Base-by-base conservation (phyloP, 2,113 vertebrate species). In the Amphiprion percula region DNA sequence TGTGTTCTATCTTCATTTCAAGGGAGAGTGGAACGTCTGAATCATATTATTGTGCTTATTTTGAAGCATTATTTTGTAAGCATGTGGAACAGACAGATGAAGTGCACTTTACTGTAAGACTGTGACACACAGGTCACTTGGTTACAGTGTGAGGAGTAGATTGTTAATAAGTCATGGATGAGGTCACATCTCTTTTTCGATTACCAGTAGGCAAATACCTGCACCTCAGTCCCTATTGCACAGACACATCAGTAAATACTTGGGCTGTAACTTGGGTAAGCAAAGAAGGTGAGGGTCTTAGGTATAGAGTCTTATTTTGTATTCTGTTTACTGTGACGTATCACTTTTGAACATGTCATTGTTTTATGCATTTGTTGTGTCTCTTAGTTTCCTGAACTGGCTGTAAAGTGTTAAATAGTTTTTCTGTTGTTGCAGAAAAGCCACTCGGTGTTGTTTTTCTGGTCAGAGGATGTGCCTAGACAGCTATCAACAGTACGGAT, bases 101-200 rank as follows among this genome's bases (percentile, higher is more conserved):
- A 93, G 92, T 95, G 94, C 94, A 95, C 94, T 95, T 95, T 95
- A 94, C 93, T 93, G 90, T 90, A 78, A 79, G 79, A 87, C 46
- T 73, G 28, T 47, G n/a, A 65, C 44, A 46, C 65, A 62, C 73
- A 79, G 76, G 80, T 84, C 70, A 71, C 61, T 50, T 26, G 52
- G 80, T 74, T 68, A 64, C 39, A 23, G 59, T n/a, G 72, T 56
- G 41, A 49, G 24, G 74, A 64, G 37, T 46, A 74, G 56, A 71
- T 26, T 53, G 58, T 80, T 53, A 10, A 77, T 50, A 76, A 54
- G 77, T 88, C 59, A 26, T 12, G 6, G 12, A 26, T 21, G 37
- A 65, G 72, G 63, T 80, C 65, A 66, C 47, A 16, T 81, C 55
- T 81, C 55, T 52, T 44, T 61, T 88, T 59, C 28, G 28, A 60